Base-by-base conservation (phyloP, 2,797 vertebrate genomes). In the Poeciliopsis paucimaculata region DNA sequence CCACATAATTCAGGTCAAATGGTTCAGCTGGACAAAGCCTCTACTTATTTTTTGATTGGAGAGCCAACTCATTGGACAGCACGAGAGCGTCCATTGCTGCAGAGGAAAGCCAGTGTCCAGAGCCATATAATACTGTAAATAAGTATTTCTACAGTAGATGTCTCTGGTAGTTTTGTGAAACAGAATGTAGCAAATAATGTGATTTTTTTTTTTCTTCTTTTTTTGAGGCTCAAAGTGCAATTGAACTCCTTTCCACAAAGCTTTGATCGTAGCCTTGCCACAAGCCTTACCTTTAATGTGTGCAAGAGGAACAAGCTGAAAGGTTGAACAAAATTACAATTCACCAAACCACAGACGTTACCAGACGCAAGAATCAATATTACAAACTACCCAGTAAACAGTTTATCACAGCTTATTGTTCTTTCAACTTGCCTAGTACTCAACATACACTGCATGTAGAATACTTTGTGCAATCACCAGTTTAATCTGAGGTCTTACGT, bases 211-310 rank as follows among this genome's bases (percentile, higher is more conserved):
- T 43, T 5, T 26, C 26, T 41, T 41, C 13, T 13, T 43, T 45
- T n/a, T 45, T 85, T 90, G 93, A 93, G 93, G 93, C 91, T 88
- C 85, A 87, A 92, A 95, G 95, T 95, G 95, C 95, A 95, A 95
- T 96, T 96, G 88, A 91, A 91, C 87, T 84, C 91, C 90, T 90
- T 76, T 64, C 84, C 78, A 88, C 87, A 93, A 91, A 95, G 92
- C 92, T 94, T 95, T 95, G 89, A 91, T 92, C 77, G 91, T 95
- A 93, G 94, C 92, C 90, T 94, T 94, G 93, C 92, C 93, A 94
- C 91, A 93, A 93, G 95, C 95, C 95, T 95, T 95, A 95, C 90
- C 85, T 89, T 79, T 81, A 81, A 89, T 66, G 87, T 91, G 88
- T 86, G 89, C 86, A 82, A 91, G 84, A 84, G 86, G 91, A 94